phyloP scores from a whole-genome alignment of 2,113 vertebrate species.

The Seriola rivoliana region DNA sequence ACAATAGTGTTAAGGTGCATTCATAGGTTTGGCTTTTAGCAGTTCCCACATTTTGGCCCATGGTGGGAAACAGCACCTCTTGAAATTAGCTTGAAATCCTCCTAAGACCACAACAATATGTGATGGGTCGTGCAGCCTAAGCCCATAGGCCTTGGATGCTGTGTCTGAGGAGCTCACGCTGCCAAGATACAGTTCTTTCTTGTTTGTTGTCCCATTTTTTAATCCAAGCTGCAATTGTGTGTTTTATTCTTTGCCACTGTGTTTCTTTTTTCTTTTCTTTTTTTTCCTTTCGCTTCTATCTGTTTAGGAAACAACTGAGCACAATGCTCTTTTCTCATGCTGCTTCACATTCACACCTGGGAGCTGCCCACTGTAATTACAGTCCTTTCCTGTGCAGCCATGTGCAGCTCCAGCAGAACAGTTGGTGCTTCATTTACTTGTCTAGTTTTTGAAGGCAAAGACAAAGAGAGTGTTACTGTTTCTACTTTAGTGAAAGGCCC shows the following conservation, averaged over 20 bases:
- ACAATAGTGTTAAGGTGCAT: background rate
- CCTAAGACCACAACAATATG: constrained; percentile 9
- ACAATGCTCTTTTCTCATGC: constrained; percentile 16
- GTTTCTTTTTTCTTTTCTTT: constrained; percentile 19
- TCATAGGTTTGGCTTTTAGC: constrained; percentile 15
- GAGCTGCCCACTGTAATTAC: constrained; percentile 55
- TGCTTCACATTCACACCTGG: constrained; percentile 42
- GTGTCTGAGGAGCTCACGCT: background rate
- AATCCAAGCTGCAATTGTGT: background rate
- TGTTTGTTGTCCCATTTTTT: constrained; percentile 13
- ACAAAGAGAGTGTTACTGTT: constrained; percentile 11
- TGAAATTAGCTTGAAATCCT: constrained; percentile 25
- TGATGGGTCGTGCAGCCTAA: constrained; percentile 13
- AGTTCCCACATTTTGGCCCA: constrained; percentile 9
- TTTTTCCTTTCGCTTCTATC: background rate
- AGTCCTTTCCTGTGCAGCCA: constrained; percentile 39
- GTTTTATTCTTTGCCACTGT: constrained; percentile 1
- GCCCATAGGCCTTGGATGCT: background rate
- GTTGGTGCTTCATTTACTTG: constrained; percentile 12
- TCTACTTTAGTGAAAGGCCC: constrained; percentile 9
- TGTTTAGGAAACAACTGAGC: constrained; percentile 3
- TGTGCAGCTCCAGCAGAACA: constrained; percentile 32
- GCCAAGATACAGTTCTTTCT: background rate
- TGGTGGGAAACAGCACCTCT: background rate
- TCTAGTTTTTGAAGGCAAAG: constrained; percentile 4